Conservation (phyloP, 2,888 invertebrate genomes). For the Caenorhabditis sp. region DNA sequence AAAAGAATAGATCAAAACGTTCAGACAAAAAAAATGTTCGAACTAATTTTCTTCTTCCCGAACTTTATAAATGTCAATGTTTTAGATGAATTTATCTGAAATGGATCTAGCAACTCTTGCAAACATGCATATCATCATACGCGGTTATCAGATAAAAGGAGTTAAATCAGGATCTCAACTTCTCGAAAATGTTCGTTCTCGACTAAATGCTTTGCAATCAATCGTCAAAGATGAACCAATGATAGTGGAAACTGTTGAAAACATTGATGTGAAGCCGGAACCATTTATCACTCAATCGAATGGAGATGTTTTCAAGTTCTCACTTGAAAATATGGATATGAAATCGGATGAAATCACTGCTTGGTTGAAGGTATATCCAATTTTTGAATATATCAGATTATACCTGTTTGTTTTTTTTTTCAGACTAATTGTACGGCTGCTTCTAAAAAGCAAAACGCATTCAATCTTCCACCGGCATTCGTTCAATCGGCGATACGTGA, state of each 20-base stretch:
- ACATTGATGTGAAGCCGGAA: background rate
- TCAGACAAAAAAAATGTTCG: too few relatives aligned
- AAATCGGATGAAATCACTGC: background rate
- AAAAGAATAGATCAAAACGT: too few relatives aligned
- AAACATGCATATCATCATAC: conserved; percentile 25
- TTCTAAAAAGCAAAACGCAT: background rate
- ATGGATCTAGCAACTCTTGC: conserved; percentile 9
- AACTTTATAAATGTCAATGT: background rate
- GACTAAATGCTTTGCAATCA: background rate
- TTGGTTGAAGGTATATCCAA: conserved; percentile 25
- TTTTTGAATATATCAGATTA: background rate
- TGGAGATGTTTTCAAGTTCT: background rate
- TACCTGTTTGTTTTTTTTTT: background rate
- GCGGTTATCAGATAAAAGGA: conserved; percentile 26
- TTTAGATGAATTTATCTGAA: conserved; percentile 20
- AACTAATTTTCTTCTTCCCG: too few relatives aligned
- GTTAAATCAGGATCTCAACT: conserved; percentile 15
- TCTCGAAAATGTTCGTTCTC: conserved; percentile 6
- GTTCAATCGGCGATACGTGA: conserved; percentile 19
- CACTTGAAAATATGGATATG: background rate
- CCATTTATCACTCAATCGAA: background rate
- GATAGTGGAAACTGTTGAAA: background rate
- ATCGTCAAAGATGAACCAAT: conserved; percentile 11
- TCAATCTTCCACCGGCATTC: conserved; percentile 19
- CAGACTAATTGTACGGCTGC: background rate